Conservation (phyloP, 1,140 invertebrate species). For the Teleopsis dalmanni region DNA sequence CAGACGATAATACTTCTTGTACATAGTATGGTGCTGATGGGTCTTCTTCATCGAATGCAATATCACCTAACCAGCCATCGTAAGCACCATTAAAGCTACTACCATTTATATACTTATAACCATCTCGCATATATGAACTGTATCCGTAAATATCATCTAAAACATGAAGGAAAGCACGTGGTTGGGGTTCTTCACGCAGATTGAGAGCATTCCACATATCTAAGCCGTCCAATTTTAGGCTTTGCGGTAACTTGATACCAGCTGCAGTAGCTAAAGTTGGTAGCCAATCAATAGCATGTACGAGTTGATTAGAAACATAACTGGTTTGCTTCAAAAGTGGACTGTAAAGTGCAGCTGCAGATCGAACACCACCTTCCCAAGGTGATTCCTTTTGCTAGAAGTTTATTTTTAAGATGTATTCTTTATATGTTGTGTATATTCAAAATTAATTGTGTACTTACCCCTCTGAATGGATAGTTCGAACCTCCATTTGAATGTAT, state of each 20-base stretch:
- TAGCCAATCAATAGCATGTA: conserved; percentile 82
- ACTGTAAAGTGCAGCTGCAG: conserved; percentile 74
- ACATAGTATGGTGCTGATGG: conserved; percentile 18
- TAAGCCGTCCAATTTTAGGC: conserved; percentile 57
- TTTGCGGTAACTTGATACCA: conserved; percentile 39
- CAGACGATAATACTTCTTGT: conserved; percentile 23
- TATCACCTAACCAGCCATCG: conserved; percentile 48
- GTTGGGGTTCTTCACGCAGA: conserved; percentile 43
- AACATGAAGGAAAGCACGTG: conserved; percentile 60
- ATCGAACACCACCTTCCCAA: conserved; percentile 79
- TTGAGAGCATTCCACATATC: conserved; percentile 60
- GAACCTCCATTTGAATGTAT: conserved; percentile 70
- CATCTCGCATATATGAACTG: conserved; percentile 54
- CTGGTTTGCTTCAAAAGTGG: conserved; percentile 50
- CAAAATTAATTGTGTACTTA: conserved; percentile 35
- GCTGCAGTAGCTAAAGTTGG: conserved; percentile 68
- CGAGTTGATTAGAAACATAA: conserved; percentile 64
- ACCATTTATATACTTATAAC: conserved; percentile 69
- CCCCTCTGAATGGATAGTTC: conserved; percentile 80
- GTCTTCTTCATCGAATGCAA: conserved; percentile 17
- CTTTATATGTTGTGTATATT: conserved; percentile 1
- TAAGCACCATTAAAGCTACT: conserved; percentile 42
- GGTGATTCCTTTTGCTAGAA: conserved; percentile 61
- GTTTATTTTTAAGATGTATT: not conserved
- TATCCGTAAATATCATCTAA: conserved; percentile 63